phyloP scores from a whole-genome alignment of 2,888 invertebrate species.

The Xanthorhoe spadicearia region DNA sequence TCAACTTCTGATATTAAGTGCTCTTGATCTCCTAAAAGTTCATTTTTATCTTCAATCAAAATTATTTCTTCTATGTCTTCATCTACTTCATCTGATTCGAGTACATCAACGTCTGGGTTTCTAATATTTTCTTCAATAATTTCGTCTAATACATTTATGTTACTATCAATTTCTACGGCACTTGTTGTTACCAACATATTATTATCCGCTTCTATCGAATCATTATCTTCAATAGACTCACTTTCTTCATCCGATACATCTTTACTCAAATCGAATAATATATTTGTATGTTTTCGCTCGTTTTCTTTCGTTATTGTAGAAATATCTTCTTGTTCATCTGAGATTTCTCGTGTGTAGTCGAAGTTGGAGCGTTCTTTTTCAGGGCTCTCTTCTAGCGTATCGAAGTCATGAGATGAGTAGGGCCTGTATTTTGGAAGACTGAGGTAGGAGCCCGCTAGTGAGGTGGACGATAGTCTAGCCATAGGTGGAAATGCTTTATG shows the following conservation, averaged over 20 bases:
- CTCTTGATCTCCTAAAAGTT: too few species aligned
- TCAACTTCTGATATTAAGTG: too few species aligned
- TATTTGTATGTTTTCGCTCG: constrained; percentile 13
- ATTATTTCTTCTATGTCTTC: constrained; percentile 15
- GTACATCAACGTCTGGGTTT: neutral
- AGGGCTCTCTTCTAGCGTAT: constrained; percentile 38
- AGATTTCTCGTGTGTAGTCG: constrained; percentile 44
- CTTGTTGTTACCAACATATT: neutral
- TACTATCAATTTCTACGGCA: neutral
- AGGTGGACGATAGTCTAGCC: constrained; percentile 49
- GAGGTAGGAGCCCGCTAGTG: constrained; percentile 62
- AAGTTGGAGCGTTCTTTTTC: constrained; percentile 48
- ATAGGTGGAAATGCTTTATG: neutral
- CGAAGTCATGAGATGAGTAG: constrained; percentile 49
- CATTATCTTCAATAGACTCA: constrained; percentile 10
- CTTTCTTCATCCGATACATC: constrained; percentile 2
- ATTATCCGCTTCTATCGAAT: neutral
- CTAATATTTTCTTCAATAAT: neutral
- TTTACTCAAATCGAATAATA: constrained; percentile 17
- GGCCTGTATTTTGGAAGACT: constrained; percentile 51
- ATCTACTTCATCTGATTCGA: constrained; percentile 20
- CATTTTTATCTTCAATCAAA: constrained; percentile 3
- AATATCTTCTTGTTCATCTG: neutral
- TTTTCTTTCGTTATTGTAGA: constrained; percentile 1
- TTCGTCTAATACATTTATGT: neutral